These are phyloP conservation scores for Sycophaga agraensis DNA, from an alignment of 1,140 invertebrate genomes.

Conservation along the genomic window DNA sequence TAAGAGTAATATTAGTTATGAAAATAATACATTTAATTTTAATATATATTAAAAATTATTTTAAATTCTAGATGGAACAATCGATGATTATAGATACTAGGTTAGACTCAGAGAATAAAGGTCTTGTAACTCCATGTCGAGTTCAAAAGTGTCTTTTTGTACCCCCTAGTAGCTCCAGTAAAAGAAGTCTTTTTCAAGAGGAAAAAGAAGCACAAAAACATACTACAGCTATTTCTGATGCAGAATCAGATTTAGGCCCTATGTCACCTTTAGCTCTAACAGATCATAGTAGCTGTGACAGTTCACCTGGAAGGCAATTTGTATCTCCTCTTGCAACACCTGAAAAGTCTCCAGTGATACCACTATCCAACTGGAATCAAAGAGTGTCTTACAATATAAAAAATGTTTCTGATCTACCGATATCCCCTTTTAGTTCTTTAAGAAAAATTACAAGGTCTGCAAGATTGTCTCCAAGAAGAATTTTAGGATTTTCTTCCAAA, in stretches of 20 bases:
- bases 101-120: conserved; percentile 23
- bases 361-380: conserved; percentile 33
- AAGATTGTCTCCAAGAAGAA: conserved; percentile 34
- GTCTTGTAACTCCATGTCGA: conserved; percentile 36
- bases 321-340: conserved; percentile 36
- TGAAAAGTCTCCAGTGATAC: conserved; percentile 30
- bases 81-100: background rate
- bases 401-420: conserved; percentile 1
- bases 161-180: conserved; percentile 33
- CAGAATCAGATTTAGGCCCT: conserved; percentile 47
- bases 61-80: conserved; percentile 17
- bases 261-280: conserved; percentile 46
- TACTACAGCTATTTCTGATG: conserved; percentile 33
- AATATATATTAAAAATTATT: background rate
- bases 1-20: too few species aligned
- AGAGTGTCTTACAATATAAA: conserved; percentile 18
- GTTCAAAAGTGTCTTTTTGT: conserved; percentile 39
- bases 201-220: background rate
- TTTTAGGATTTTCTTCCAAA: conserved; percentile 14
- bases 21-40: background rate
- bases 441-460: conserved; percentile 34
- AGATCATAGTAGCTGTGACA: conserved; percentile 35
- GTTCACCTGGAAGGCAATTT: conserved; percentile 39
- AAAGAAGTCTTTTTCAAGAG: conserved; percentile 39
- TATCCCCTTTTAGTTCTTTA: conserved; percentile 39